Base-by-base conservation (phyloP, 2,888 invertebrate genomes). In the Anoncus sp. region DNA sequence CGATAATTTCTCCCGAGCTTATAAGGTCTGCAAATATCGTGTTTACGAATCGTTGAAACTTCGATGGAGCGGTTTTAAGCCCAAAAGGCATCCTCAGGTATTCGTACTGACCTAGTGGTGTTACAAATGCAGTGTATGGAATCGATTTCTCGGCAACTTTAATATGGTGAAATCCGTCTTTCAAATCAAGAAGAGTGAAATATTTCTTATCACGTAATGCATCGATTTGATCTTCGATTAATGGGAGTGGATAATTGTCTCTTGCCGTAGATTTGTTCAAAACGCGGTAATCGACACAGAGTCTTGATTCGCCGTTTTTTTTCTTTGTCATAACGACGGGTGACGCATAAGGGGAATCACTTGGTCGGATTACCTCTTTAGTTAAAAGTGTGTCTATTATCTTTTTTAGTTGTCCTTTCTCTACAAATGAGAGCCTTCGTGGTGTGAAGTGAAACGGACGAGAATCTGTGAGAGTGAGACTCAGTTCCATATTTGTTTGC, bases 161-260 rank as follows among this genome's bases (percentile, higher is more conserved):
- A n/a, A 84, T 49, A 38, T 84, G 82, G 35, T 82, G 76, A 22
- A 84, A 85, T 0, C 82, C 83, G 57, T 65, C 81, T 45, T 80
- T 82, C 43, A 84, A 35, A 75, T 85, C 84, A 2, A 85, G 66
- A 1, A 63, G 18, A 0, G 80, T 77, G 51, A 85, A 85, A 40
- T 67, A 82, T 16, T 35, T 69, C 43, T 84, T 81, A 14, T 66
- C 60, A 1, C 40, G 22, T 4, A 84, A 43, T 14, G 51, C 6
- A 49, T 82, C 81, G 4, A 85, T 60, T 27, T 76, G 69, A 24
- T 84, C 81, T n/a, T 84, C 81, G n/a, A 84, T 84, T 4, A 82
- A 1, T 1, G 82, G 82, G 1, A 82, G 22, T 0, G 83, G 82
- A 18, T 67, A 83, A 66, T 77, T 74, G 9, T 84, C 82, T 0